phyloP scores from a whole-genome alignment of 2,888 invertebrate species.

The Sclerodermus sp. region DNA sequence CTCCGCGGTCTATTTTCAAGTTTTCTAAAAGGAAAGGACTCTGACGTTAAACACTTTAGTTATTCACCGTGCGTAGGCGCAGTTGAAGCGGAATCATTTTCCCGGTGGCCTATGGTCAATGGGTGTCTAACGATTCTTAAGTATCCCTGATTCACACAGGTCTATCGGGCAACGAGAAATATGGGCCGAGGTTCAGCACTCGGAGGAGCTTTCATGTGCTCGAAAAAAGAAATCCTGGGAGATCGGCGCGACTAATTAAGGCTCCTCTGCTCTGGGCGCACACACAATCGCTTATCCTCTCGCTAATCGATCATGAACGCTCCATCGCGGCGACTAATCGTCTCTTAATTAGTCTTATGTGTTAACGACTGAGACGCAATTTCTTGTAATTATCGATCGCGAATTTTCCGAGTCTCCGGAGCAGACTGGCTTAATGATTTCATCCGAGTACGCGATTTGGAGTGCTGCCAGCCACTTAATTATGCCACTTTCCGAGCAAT shows the following conservation, averaged over 20 bases:
- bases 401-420: no score
- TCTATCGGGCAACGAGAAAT: conserved; percentile 1
- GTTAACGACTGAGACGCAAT: conserved; percentile 23
- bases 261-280: conserved; percentile 38
- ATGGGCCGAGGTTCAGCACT: no score
- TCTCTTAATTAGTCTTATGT: conserved; percentile 51
- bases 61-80: no score
- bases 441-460: no score
- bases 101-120: conserved; percentile 23
- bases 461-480: no score
- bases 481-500: no score
- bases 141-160: conserved; percentile 27
- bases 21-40: no score
- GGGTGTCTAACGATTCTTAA: conserved; percentile 35
- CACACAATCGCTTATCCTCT: conserved; percentile 45
- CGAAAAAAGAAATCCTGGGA: conserved; percentile 33
- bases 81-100: background rate
- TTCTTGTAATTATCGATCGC: conserved; percentile 4
- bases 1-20: no score
- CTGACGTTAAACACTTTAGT: no score
- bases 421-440: no score
- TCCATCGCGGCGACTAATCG: conserved; percentile 45
- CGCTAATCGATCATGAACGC: conserved; percentile 50
- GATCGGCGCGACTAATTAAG: conserved; percentile 49
- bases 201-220: no score